Percentiles rank a stretch among this genome's conserved stretches.
These are phyloP conservation scores for Colius striatus DNA, from an alignment of 2,113 vertebrate species.

Conservation along the genomic window DNA sequence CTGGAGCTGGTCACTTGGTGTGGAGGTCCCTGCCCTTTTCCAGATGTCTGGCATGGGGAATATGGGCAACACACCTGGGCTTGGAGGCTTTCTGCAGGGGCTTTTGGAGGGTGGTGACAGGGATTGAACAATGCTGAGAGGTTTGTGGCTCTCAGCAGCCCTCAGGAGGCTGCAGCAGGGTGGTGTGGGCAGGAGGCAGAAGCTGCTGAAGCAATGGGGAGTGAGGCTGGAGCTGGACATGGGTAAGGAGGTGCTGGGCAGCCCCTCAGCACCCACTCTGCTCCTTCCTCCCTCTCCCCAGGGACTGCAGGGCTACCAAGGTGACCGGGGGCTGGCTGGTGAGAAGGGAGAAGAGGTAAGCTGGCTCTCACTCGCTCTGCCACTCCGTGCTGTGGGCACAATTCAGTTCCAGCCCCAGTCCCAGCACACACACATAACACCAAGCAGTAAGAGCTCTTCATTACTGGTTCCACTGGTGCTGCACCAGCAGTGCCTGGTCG, in stretches of 20 bases:
- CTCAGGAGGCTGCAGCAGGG: accelerated
- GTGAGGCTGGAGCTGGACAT: accelerated
- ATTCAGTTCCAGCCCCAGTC: not conserved
- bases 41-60: not conserved
- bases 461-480: not conserved
- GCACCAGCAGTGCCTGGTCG: not conserved
- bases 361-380: not conserved
- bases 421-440: accelerated
- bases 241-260: not conserved
- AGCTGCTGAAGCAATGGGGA: accelerated
- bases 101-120: not conserved
- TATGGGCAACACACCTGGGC: accelerated
- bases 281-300: slow-evolving; percentile 24
- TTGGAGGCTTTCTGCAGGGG: not conserved
- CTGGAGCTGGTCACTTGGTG: too few species aligned
- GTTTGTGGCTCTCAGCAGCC: not conserved
- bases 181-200: not conserved
- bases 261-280: not conserved
- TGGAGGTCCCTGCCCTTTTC: not conserved
- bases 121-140: not conserved
- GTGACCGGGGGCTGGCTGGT: slow-evolving; percentile 81
- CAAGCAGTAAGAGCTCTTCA: too few species aligned
- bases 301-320: slow-evolving; percentile 86
- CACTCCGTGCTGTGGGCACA: accelerated
- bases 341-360: slow-evolving; percentile 90